Evolutionary conservation across 2,797 vertebrate genomes (phyloP), one percentile per base, ranked within the genome.

Genomic region (Takifugu rubripes): DNA sequence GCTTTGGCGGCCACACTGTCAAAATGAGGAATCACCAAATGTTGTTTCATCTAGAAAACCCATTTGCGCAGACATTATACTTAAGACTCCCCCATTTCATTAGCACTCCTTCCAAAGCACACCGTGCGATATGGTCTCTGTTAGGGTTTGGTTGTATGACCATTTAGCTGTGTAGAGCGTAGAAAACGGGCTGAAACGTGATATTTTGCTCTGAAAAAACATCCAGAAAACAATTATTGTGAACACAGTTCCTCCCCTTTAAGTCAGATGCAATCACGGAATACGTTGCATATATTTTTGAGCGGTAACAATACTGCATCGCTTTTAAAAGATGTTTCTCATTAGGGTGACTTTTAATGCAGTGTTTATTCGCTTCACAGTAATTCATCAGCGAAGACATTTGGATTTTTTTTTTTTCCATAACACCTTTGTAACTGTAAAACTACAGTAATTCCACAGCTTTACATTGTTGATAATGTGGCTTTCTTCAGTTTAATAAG

Each of bases 11-110:
- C 27, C 49, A 54, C 63, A 70, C 56, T 49, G 53, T 66, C 44
- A 49, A 52, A 78, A 66, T 73, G 70, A 81, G 68, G 53, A 66
- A 79, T 72, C n/a, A 5, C 55, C 49, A 67, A 70, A 78, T 64
- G 64, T 74, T 64, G 64, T 61, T 50, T 59, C 56, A 62, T 65
- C 29, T 64, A 64, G 46, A 14, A 71, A 75, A 64, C 12, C 60
- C 49, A 80, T 56, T 70, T 72, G 55, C 59, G 54, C 49, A 36
- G 44, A 72, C 59, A 74, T 71, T 77, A 64, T 40, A 54, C 51
- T 54, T 75, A 73, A 75, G 25, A 66, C 58, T 48, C 27, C 49
- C 17, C 49, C 17, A 51, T 76, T 70, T 70, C 50, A 71, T 79
- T 64, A 70, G 45, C 8, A 2, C 25, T 68, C 63, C 31, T 70